Base-by-base conservation (phyloP, 2,888 invertebrate species). In the Andrena haemorrhoa region DNA sequence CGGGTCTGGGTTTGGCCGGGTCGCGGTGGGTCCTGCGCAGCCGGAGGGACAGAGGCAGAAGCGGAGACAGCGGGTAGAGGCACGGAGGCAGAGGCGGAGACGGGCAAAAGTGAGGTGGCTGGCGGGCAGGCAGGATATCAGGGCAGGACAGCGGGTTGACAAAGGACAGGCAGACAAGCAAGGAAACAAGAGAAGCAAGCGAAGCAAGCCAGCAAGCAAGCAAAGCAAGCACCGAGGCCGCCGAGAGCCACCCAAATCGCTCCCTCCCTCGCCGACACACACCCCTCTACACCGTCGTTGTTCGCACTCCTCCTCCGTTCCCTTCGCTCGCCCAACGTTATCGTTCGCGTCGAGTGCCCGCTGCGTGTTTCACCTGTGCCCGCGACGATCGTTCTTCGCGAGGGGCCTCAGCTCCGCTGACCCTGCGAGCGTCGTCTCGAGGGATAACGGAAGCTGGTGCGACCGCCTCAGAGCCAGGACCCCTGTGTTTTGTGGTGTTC, bases 1-100 rank as follows among this genome's bases (percentile, higher is more conserved):
- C 84, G 88, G 90, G 90, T 89, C 89, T 89, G 89, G 90, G 89
- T 90, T 90, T 90, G 90, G 90, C 90, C 90, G 90, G 90, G 90
- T 90, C 90, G 90, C 86, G 87, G 84, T 85, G 84, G 88, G 84
- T 85, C 85, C 89, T 87, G 89, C 89, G 88, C 89, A 86, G 83
- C 84, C 84, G 78, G 84, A 82, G 82, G 76, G 86, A 72, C 61
- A 72, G 63, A 84, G 74, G 61, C 68, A 71, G 82, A 61, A 47
- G 71, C 8, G 47, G 64, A 61, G 69, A 64, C 47, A 66, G 51
- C 29, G 78, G 61, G 63, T 29, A 72, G 82, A 61, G 69, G 31
- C 65, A 63, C 72, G 53, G 47, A 63, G 73, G 51, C 51, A 65
- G 72, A 74, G 74, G 71, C 63, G 66, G 53, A 76, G 53, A 47